phyloP scores from a whole-genome alignment of 92 coral and sea anemone genomes.

The Porites cylindrica region DNA sequence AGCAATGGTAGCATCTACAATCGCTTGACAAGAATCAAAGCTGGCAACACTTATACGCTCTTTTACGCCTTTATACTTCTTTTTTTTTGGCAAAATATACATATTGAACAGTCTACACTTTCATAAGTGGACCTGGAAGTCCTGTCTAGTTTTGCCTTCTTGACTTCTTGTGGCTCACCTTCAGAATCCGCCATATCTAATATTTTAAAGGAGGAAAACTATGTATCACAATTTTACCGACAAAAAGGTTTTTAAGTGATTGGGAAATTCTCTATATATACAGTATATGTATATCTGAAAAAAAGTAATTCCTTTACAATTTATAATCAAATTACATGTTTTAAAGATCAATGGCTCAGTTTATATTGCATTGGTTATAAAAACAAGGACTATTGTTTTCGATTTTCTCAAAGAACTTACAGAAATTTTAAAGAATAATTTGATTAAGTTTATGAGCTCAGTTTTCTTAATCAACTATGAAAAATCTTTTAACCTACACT shows the following conservation, averaged over 20 bases:
- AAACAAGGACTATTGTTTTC: background rate
- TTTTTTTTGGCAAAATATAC: conserved; percentile 22
- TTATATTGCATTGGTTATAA: background rate
- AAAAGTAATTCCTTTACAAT: background rate
- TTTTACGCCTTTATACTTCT: no score
- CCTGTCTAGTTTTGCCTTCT: conserved; percentile 12
- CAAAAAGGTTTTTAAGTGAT: background rate
- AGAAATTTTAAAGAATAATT: background rate
- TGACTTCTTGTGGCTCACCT: background rate
- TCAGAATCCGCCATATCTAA: conserved; percentile 8
- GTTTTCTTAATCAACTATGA: no score
- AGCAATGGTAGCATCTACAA: no score
- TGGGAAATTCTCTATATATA: background rate
- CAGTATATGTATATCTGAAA: background rate
- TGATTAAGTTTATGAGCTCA: no score
- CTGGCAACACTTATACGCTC: no score
- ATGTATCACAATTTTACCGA: background rate
- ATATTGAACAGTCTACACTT: conserved; percentile 23
- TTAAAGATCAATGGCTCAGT: background rate
- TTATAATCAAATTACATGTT: background rate
- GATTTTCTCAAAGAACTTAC: background rate
- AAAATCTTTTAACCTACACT: no score
- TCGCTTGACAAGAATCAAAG: no score
- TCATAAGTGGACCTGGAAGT: conserved; percentile 22
- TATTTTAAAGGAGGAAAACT: background rate